These are phyloP conservation scores for Ceyx melanurus DNA, from an alignment of 2,113 vertebrate genomes.

Conservation along the genomic window DNA sequence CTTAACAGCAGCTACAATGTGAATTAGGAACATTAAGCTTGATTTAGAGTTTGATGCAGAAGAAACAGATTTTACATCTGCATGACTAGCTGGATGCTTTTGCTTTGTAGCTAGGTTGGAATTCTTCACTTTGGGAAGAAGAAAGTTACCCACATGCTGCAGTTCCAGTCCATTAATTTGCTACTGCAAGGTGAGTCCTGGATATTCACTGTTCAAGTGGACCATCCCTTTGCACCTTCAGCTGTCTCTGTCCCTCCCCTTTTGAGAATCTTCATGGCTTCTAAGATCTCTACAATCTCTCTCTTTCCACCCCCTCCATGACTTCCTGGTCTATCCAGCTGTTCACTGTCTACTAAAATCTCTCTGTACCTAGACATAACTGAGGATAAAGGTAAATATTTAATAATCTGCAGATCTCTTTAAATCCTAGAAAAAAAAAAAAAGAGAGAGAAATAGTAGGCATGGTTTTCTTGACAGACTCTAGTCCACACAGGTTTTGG, in stretches of 20 bases:
- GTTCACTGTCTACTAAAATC: neutral
- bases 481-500: neutral
- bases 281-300: neutral
- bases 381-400: neutral
- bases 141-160: neutral
- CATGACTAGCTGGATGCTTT: neutral
- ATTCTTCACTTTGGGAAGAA: neutral
- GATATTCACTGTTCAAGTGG: neutral
- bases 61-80: neutral
- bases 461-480: neutral
- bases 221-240: neutral
- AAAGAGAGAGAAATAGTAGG: neutral
- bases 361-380: neutral
- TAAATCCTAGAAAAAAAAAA: neutral
- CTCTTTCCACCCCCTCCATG: neutral
- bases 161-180: neutral
- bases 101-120: neutral
- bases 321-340: neutral
- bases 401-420: neutral
- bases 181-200: neutral
- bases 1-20: neutral
- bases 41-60: neutral
- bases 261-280: neutral
- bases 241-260: neutral
- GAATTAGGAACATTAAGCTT: neutral